phyloP scores from a whole-genome alignment of 1,140 invertebrate species.

The Pogonomyrmex californicus region DNA sequence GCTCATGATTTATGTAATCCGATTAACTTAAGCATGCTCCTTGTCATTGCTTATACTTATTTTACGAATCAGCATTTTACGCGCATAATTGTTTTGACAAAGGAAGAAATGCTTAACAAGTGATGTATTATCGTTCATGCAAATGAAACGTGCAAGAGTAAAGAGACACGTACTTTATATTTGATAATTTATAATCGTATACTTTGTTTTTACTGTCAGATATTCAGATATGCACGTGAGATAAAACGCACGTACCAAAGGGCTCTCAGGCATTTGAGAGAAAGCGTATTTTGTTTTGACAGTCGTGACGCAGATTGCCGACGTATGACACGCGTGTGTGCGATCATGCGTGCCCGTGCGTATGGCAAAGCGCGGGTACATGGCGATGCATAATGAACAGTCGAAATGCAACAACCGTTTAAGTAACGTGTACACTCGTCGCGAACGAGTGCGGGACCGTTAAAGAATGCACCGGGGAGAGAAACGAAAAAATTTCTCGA shows the following conservation, averaged over 20 bases:
- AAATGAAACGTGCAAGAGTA: no score
- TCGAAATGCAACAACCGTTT: neutral
- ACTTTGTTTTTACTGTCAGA: conserved; percentile 39
- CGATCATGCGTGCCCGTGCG: neutral
- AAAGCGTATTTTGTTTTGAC: conserved; percentile 30
- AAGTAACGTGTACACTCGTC: neutral
- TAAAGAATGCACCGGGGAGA: neutral
- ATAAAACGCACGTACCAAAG: conserved; percentile 31
- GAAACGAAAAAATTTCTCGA: neutral
- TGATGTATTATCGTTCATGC: no score
- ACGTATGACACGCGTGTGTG: neutral
- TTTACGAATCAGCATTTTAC: conserved; percentile 41
- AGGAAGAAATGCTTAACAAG: no score
- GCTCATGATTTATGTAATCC: conserved; percentile 9
- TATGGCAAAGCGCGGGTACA: conserved; percentile 18
- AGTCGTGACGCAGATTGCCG: neutral
- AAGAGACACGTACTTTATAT: neutral
- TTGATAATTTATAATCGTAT: conserved; percentile 28
- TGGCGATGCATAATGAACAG: conserved; percentile 26
- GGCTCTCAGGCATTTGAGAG: conserved; percentile 33
- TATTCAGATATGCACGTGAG: conserved; percentile 1
- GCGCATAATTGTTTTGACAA: neutral
- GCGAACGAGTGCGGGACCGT: neutral
- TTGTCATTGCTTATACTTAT: neutral
- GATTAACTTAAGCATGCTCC: neutral